Base-by-base conservation (phyloP, 2,113 vertebrate genomes). In the Neofelis nebulosa region DNA sequence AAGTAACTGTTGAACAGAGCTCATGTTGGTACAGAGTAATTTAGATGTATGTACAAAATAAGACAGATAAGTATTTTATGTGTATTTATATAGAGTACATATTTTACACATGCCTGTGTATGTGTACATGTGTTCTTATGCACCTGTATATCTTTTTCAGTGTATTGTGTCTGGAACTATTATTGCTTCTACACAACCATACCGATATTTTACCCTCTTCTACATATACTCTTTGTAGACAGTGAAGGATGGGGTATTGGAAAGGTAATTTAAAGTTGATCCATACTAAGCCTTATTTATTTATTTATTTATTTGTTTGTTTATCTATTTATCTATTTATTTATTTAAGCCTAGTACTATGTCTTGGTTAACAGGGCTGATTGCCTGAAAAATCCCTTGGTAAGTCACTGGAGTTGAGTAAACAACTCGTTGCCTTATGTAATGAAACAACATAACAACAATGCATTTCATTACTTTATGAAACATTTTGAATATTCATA, bases 401-500 rank as follows among this genome's bases (percentile, higher is more conserved):
- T 87, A 94, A 71, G 29, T 87, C 27, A 83, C 45, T 79, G 23
- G 55, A 78, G 36, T 89, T 92, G 82, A 65, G 15, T 29, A 89
- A 89, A 71, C 10, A 82, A 41, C 13, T 93, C 41, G 57, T 0
- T 57, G 74, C 11, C 7, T 41, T 48, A 66, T 57, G 36, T 13
- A 78, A 66, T 74, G 36, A 93, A 95, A 33, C 13, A 41, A 50
- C 25, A 38, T 3, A 71, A 12, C 23, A 45, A 7, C 19, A 29
- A 21, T 74, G 5, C 12, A 45, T 93, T 69, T 93, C 23, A 78
- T 92, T 89, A 76, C 15, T 74, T 74, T 33, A 91, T 33, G 18
- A 96, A 38, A 27, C 55, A 88, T 65, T 96, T 61, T 93, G 66
- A 87, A 36, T 86, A 61, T 82, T 76, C 36, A n/a, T 65, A 82